Base-by-base conservation (phyloP, 2,888 invertebrate species). In the Drosophila algonquin region DNA sequence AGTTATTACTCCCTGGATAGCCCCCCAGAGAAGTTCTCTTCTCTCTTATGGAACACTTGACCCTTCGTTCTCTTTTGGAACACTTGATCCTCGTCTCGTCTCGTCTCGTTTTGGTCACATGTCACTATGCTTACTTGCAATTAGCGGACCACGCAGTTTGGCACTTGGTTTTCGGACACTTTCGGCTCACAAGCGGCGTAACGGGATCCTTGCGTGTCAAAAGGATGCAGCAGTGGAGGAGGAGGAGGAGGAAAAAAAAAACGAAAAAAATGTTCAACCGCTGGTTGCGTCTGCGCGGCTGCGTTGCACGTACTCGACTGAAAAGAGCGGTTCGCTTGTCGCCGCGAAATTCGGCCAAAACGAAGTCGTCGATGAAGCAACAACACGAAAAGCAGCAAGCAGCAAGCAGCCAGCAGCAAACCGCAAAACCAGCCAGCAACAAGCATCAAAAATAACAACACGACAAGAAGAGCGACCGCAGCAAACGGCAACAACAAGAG, bases 251-350 rank as follows among this genome's bases (percentile, higher is more conserved):
- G 60, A 64, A 51, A 51, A 48, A 59, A 59, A 60, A 51, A 35
- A n/a, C 9, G n/a, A 24, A 44, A 50, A 59, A 58, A 57, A 35
- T 48, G 18, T 47, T 16, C 46, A 68, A 68, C 70, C 79, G 76
- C 55, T 56, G 65, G 51, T 74, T 75, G 82, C 80, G 88, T 86
- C 85, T 71, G 76, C 83, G 87, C 85, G 83, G 73, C 81, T 83
- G 84, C 88, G 88, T 86, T 85, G 85, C 84, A 88, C 85, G 88
- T 69, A 86, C 80, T 76, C 75, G 86, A 85, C 88, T 85, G 77
- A 85, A 80, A 24, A 40, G 50, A 60, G 57, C 62, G 71, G 59
- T 58, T 54, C 50, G 56, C 35, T 72, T 71, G 73, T n/a, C 40
- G 40, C 72, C 84, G 87, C 81, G 73, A 88, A 85, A 86, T 80